Conservation (phyloP, 2,113 vertebrate genomes). For the Sylvia atricapilla region DNA sequence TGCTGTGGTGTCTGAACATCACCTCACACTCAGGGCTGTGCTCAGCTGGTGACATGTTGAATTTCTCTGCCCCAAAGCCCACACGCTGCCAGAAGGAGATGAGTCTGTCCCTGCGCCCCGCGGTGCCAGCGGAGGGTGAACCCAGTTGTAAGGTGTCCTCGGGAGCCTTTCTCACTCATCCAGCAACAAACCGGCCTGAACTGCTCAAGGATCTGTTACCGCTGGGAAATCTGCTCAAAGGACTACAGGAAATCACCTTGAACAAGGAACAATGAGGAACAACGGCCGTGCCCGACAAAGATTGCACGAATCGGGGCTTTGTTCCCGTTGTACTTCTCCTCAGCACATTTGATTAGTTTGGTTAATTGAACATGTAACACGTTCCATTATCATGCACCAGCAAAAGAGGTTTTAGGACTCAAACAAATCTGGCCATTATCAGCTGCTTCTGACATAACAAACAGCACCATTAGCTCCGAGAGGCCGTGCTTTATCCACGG, state of each 20-base stretch:
- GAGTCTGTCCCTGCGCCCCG: background rate
- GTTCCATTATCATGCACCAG: conserved; percentile 17
- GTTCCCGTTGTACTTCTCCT: background rate
- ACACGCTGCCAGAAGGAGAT: background rate
- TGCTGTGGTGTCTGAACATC: background rate
- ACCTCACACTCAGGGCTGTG: background rate
- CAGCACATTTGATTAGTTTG: conserved; percentile 21
- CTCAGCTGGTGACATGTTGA: background rate
- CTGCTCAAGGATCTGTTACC: background rate
- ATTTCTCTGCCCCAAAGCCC: background rate
- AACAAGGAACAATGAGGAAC: background rate
- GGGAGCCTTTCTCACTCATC: background rate
- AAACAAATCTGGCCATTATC: conserved; percentile 58
- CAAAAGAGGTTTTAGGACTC: conserved; percentile 39
- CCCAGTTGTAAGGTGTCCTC: background rate
- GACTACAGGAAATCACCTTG: background rate
- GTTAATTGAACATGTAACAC: conserved; percentile 60
- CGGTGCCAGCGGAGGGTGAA: background rate
- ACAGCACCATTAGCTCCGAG: conserved; percentile 32
- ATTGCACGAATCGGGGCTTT: background rate
- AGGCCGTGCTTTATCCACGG: background rate
- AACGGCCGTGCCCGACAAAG: background rate
- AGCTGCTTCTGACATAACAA: conserved; percentile 53
- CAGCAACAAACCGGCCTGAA: background rate
- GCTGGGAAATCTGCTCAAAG: background rate